Conservation (phyloP, 1,140 invertebrate species). For the Listronotus bonariensis region DNA sequence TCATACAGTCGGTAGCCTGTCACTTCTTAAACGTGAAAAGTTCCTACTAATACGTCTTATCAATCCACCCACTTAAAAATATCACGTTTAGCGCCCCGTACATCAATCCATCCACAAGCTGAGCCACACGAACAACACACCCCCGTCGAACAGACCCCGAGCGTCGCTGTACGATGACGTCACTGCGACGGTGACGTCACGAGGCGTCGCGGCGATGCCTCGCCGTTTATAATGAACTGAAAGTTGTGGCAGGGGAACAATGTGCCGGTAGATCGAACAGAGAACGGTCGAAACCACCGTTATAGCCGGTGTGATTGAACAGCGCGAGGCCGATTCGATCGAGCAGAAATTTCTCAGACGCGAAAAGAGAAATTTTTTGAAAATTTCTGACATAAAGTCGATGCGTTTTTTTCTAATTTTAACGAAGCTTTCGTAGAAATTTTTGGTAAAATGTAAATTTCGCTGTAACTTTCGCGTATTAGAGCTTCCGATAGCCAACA, state of each 20-base stretch:
- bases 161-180: constrained; percentile 34
- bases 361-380: constrained; percentile 3
- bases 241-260: constrained; percentile 38
- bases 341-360: background rate
- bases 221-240: constrained; percentile 36
- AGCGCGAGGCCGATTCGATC: background rate
- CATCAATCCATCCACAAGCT: background rate
- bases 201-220: constrained; percentile 25
- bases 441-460: constrained; percentile 5
- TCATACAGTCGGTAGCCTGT: no score
- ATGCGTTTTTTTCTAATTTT: background rate
- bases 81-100: no score
- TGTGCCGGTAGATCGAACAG: constrained; percentile 32
- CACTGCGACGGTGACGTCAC: constrained; percentile 33
- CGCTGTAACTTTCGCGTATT: background rate
- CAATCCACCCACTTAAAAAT: no score
- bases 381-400: constrained; percentile 5
- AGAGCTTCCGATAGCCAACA: background rate
- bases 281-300: constrained; percentile 17
- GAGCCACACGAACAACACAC: background rate
- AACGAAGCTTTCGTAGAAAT: background rate
- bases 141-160: constrained; percentile 20
- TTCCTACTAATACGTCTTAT: no score
- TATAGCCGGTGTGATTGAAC: constrained; percentile 1
- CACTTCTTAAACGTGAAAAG: no score